These are phyloP conservation scores for Phanerotoma sp. DNA, from an alignment of 2,888 invertebrate genomes.

Conservation along the genomic window DNA sequence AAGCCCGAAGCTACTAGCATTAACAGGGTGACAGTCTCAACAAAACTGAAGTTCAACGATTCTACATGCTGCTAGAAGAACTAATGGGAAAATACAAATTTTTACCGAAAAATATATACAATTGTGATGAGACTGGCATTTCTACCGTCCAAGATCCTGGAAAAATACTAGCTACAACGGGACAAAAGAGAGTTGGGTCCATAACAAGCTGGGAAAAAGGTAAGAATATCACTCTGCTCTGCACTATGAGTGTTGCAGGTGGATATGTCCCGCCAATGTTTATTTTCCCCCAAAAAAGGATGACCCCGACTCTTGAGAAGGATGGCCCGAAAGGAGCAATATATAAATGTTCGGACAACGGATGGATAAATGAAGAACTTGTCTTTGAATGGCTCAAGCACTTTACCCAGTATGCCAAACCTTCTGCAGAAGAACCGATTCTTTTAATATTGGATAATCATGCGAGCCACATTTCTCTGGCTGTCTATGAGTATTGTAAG, in stretches of 20 bases:
- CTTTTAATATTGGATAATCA: conserved; percentile 45
- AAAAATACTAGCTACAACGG: neutral
- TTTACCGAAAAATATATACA: too few relatives aligned
- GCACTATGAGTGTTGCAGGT: neutral
- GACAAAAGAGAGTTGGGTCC: neutral
- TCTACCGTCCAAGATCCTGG: too few relatives aligned
- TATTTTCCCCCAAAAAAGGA: neutral
- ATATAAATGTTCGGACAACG: neutral
- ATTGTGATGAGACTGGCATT: too few relatives aligned
- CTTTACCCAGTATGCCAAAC: conserved; percentile 39
- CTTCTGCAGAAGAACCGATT: conserved; percentile 32
- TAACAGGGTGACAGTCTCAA: too few relatives aligned
- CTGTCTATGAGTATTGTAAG: conserved; percentile 40
- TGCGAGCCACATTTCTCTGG: conserved; percentile 36
- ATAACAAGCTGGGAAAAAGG: neutral
- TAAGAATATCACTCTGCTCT: neutral
- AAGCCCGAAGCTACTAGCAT: too few relatives aligned
- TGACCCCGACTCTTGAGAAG: neutral
- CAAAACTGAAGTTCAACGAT: too few relatives aligned
- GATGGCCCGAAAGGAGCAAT: neutral
- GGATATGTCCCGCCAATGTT: neutral
- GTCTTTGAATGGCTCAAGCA: conserved; percentile 39
- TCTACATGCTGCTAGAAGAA: too few relatives aligned
- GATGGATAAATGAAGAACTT: conserved; percentile 27
- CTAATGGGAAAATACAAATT: too few relatives aligned